A percentile compares a stretch with the other conserved stretches of the same genome.
phyloP scores from a whole-genome alignment of 2,888 invertebrate species.

The Ptychoptera albimana region DNA sequence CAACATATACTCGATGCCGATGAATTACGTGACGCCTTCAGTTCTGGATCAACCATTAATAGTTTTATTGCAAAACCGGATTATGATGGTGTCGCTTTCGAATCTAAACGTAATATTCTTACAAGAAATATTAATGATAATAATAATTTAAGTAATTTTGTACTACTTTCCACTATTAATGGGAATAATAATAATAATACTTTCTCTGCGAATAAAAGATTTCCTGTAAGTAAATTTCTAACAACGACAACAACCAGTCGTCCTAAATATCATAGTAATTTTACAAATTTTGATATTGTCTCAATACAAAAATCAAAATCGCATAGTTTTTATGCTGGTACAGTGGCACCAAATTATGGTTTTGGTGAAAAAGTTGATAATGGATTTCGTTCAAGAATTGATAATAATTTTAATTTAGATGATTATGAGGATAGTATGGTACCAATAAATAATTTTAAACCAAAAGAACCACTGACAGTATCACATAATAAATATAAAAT shows the following conservation, averaged over 20 bases:
- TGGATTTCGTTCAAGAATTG: constrained; percentile 5
- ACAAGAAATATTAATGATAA: neutral
- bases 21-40: constrained; percentile 25
- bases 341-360: constrained; percentile 13
- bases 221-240: constrained; percentile 5
- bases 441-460: no score
- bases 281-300: constrained; percentile 15
- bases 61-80: neutral
- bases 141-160: neutral
- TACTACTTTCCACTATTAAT: neutral
- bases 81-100: constrained; percentile 1
- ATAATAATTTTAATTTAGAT: neutral
- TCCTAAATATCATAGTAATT: constrained; percentile 3
- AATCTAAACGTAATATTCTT: neutral
- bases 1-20: constrained; percentile 23
- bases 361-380: neutral
- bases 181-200: neutral
- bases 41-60: constrained; percentile 13
- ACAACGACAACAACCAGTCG: constrained; percentile 7
- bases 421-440: no score
- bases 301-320: constrained; percentile 29
- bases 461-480: no score
- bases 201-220: constrained; percentile 10
- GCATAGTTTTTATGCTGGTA: constrained; percentile 29
- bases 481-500: no score